Evolutionary conservation across 2,888 invertebrate species (phyloP).

Genomic region (Tetragnatha montana): DNA sequence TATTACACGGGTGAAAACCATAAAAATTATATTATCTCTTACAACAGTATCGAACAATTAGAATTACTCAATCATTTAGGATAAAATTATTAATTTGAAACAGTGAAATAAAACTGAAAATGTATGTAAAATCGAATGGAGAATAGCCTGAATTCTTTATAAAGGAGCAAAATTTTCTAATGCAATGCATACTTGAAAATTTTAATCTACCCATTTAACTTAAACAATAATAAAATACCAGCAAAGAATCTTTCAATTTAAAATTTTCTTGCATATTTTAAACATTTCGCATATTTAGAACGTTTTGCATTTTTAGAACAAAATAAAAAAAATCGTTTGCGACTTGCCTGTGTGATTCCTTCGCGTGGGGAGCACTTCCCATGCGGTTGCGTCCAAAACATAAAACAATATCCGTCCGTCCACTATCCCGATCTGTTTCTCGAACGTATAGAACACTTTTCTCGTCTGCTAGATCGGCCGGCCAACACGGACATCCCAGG

Average conservation of each 20-base stretch:
- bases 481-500: slow-evolving; percentile 33
- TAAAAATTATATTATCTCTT: no score
- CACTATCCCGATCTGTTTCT: slow-evolving; percentile 15
- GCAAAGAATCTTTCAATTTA: not conserved
- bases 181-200: not conserved
- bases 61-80: no score
- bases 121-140: no score
- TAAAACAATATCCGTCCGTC: slow-evolving; percentile 17
- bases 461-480: slow-evolving; percentile 21
- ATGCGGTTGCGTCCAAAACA: slow-evolving; percentile 44
- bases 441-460: slow-evolving; percentile 51
- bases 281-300: not conserved
- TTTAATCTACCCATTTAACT: not conserved
- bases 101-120: no score
- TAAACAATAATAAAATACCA: not conserved
- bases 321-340: not conserved
- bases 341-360: slow-evolving; percentile 55
- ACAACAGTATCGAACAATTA: no score
- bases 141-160: no score
- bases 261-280: no score
- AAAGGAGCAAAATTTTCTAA: not conserved
- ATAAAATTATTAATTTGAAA: no score
- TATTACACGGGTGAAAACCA: no score
- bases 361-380: slow-evolving; percentile 24
- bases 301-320: no score